phyloP scores from a whole-genome alignment of 2,797 vertebrate genomes.

The Crenichthys baileyi region DNA sequence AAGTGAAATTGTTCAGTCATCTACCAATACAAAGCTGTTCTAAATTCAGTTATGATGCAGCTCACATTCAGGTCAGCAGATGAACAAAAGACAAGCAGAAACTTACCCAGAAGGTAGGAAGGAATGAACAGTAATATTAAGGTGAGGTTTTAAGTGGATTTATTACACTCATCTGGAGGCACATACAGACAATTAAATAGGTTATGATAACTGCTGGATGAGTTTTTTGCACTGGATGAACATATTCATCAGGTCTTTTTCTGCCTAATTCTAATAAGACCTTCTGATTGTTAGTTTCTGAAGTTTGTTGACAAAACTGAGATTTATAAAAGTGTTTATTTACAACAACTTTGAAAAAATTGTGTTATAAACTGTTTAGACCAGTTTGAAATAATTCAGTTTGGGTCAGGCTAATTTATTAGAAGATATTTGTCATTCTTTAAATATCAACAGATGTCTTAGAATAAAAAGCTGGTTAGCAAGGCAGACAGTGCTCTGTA shows the following conservation, averaged over 20 bases:
- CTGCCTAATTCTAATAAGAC: slow-evolving; percentile 29
- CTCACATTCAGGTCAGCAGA: slow-evolving; percentile 26
- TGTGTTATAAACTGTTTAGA: too few species aligned
- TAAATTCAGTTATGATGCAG: slow-evolving; percentile 3
- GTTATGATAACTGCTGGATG: slow-evolving; percentile 17
- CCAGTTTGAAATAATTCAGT: too few species aligned
- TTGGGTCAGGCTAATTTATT: too few species aligned
- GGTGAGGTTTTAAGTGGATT: slow-evolving; percentile 38
- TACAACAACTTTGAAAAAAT: too few species aligned
- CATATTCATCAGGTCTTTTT: slow-evolving; percentile 19
- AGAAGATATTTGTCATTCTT: too few species aligned
- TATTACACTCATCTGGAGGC: slow-evolving; percentile 57
- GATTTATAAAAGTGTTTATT: too few species aligned
- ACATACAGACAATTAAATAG: slow-evolving; percentile 35
- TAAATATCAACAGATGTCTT: too few species aligned
- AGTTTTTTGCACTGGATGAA: slow-evolving; percentile 18
- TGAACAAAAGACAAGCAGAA: slow-evolving; percentile 1
- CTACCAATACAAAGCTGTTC: slow-evolving; percentile 32
- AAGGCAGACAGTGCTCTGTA: too few species aligned
- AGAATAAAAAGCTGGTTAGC: too few species aligned
- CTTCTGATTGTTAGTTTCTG: not conserved
- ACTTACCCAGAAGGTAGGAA: slow-evolving; percentile 30
- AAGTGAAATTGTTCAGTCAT: slow-evolving; percentile 46
- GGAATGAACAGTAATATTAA: slow-evolving; percentile 45
- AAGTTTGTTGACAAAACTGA: not conserved